These are phyloP conservation scores for Micropoecilia bifurca DNA, from an alignment of 2,797 vertebrate genomes.

Conservation along the genomic window DNA sequence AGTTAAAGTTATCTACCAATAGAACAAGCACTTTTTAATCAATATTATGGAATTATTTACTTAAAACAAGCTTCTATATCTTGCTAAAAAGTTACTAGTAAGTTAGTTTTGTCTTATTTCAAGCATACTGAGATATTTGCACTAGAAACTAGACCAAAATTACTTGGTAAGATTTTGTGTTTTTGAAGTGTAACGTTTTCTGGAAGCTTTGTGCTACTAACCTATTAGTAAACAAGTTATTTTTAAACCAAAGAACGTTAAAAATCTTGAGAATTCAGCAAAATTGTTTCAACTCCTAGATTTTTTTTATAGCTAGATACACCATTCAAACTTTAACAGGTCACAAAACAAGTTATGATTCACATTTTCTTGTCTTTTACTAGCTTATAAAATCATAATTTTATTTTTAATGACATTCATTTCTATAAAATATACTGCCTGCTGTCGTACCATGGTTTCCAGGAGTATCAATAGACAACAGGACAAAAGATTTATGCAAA, in stretches of 20 bases:
- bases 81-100: no score
- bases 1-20: no score
- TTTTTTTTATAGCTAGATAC: neutral
- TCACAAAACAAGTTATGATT: neutral
- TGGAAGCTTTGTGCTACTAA: neutral
- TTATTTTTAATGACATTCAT: neutral
- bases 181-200: neutral
- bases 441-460: neutral
- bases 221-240: neutral
- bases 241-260: neutral
- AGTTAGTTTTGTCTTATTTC: no score
- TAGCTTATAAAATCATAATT: neutral
- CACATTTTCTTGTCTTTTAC: neutral
- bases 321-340: neutral
- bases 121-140: no score
- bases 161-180: no score
- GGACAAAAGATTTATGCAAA: slow-evolving; percentile 34
- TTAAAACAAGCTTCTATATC: no score
- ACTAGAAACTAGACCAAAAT: no score
- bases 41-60: no score
- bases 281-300: neutral
- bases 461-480: slow-evolving; percentile 32
- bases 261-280: neutral
- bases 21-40: no score
- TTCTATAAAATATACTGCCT: neutral